These are phyloP conservation scores for Cyclophora punctaria DNA, from an alignment of 2,888 invertebrate species.

Conservation along the genomic window DNA sequence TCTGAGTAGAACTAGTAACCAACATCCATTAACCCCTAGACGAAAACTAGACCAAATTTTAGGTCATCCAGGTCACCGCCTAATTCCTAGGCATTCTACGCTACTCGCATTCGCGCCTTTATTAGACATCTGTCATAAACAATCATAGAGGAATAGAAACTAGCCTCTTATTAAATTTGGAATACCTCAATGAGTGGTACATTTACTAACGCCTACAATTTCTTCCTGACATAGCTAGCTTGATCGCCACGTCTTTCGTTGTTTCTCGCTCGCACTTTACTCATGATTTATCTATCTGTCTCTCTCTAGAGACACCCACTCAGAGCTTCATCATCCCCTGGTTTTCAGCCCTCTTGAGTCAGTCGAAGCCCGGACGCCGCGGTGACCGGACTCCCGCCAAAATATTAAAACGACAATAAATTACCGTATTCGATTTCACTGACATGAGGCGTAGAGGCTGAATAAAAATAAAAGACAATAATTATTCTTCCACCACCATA, in stretches of 20 bases:
- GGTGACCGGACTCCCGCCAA: slow-evolving; percentile 21
- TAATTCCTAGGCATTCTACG: background rate
- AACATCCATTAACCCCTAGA: background rate
- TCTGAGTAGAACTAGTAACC: too few species aligned
- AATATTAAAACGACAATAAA: background rate
- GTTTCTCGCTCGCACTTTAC: slow-evolving; percentile 24
- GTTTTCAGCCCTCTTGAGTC: slow-evolving; percentile 55
- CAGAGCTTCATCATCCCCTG: slow-evolving; percentile 50
- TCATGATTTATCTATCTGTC: slow-evolving; percentile 21
- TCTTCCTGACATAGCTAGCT: slow-evolving; percentile 51
- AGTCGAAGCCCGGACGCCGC: slow-evolving; percentile 42
- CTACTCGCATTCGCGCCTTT: background rate
- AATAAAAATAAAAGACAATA: too few species aligned
- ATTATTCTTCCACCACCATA: too few species aligned
- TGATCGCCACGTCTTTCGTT: slow-evolving; percentile 32
- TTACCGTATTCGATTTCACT: slow-evolving; percentile 3
- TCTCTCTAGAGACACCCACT: slow-evolving; percentile 56
- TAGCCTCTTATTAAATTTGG: slow-evolving; percentile 48
- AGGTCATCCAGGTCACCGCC: slow-evolving; percentile 4
- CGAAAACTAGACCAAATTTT: background rate
- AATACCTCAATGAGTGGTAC: slow-evolving; percentile 55
- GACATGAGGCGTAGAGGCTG: too few species aligned
- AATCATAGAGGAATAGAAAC: slow-evolving; percentile 15
- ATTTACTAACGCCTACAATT: slow-evolving; percentile 62
- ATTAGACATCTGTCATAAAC: background rate